Conservation (phyloP, 2,797 vertebrate genomes). For the Pseudomugil gertrudae region DNA sequence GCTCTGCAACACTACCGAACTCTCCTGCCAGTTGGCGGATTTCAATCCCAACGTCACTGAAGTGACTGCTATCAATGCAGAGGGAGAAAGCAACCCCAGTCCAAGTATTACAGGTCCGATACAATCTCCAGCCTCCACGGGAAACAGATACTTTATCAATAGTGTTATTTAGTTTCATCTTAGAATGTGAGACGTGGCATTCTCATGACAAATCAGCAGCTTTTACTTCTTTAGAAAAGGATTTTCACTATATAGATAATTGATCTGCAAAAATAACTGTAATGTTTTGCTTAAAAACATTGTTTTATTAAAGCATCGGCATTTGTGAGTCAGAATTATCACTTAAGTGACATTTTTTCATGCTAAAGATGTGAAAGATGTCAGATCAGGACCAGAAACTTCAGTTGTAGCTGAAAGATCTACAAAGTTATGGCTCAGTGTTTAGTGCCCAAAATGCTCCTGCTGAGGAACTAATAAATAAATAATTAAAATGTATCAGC, state of each 20-base stretch:
- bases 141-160: neutral
- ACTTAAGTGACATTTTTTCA: neutral
- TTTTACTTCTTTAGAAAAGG: neutral
- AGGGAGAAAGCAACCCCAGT: constrained; percentile 73
- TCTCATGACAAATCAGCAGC: no score
- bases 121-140: neutral
- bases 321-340: neutral
- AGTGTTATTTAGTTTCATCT: neutral
- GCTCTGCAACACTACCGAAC: constrained; percentile 69
- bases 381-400: neutral
- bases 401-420: neutral
- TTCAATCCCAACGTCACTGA: constrained; percentile 33
- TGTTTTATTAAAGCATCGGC: neutral
- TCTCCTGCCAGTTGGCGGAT: constrained; percentile 67
- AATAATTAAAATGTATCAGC: neutral
- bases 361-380: neutral
- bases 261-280: neutral
- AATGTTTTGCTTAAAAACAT: neutral
- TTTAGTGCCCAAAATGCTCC: neutral
- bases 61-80: constrained; percentile 77
- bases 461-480: neutral
- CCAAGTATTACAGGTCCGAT: constrained; percentile 57
- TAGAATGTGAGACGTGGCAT: neutral
- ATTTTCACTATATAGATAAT: neutral
- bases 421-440: neutral